A percentile compares a stretch with the other conserved stretches of the same genome.
These are phyloP conservation scores for Oreochromis niloticus DNA, from an alignment of 2,113 vertebrate genomes.

Conservation along the genomic window DNA sequence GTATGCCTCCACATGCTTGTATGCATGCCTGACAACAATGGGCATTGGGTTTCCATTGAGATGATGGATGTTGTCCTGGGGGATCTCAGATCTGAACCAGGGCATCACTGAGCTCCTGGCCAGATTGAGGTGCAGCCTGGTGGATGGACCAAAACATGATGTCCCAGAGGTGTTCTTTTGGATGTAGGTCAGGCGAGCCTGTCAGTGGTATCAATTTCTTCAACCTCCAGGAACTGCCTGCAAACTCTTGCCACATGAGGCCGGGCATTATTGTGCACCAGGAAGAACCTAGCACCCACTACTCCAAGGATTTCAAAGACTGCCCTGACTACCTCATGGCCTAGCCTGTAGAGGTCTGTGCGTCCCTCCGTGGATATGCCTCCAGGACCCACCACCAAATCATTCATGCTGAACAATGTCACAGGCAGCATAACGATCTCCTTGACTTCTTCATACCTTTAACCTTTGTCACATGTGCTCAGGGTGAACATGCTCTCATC, in stretches of 20 bases:
- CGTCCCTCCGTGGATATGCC: neutral
- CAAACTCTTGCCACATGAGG: neutral
- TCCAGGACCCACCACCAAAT: neutral
- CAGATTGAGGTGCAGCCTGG: neutral
- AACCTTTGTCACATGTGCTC: neutral
- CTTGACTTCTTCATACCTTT: neutral
- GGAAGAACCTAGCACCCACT: neutral
- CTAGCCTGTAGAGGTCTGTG: neutral
- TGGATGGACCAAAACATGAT: neutral
- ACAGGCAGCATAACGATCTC: neutral
- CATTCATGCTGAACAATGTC: neutral
- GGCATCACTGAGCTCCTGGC: neutral
- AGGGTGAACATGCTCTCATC: neutral
- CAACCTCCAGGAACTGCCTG: neutral
- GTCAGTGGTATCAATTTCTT: neutral
- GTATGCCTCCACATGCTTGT: neutral
- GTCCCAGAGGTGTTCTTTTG: neutral
- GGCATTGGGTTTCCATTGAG: neutral
- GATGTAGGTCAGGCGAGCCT: neutral
- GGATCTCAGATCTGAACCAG: neutral
- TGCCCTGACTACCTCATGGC: neutral
- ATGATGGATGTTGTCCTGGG: neutral
- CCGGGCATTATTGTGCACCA: neutral
- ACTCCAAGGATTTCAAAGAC: neutral
- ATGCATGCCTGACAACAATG: neutral